phyloP scores from a whole-genome alignment of 2,797 vertebrate species.

The Ambastaia sidthimunki region DNA sequence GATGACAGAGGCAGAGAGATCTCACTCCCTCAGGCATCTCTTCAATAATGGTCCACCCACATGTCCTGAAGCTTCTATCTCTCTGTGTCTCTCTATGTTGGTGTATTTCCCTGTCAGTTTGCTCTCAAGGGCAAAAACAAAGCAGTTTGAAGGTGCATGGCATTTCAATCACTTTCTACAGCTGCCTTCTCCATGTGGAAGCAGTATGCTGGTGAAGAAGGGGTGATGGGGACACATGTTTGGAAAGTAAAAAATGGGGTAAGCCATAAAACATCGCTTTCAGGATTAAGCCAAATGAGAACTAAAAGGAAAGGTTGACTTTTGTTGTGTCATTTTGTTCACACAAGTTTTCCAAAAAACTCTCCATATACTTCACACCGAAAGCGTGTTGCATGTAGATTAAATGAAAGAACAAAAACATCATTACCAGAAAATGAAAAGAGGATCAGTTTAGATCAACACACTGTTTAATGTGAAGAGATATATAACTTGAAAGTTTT shows the following conservation, averaged over 20 bases:
- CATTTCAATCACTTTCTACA: conserved; percentile 25
- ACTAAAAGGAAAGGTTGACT: too few species aligned
- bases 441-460: conserved; percentile 5
- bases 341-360: not conserved
- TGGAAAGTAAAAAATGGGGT: too few species aligned
- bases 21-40: conserved; percentile 34
- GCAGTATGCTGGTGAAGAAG: not conserved
- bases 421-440: not conserved
- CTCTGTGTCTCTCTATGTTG: not conserved
- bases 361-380: not conserved
- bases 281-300: too few species aligned
- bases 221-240: too few species aligned
- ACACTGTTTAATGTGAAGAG: not conserved
- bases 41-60: conserved; percentile 37
- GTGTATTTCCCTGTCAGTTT: conserved; percentile 36
- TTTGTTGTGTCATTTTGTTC: too few species aligned
- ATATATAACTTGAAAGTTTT: not conserved
- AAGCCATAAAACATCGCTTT: too few species aligned
- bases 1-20: conserved; percentile 38
- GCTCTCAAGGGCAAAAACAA: conserved; percentile 46
- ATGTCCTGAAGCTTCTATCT: conserved; percentile 14
- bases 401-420: not conserved
- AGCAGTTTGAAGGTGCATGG: conserved; percentile 30
- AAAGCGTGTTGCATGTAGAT: not conserved
- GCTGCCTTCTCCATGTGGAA: conserved; percentile 8